Base-by-base conservation (phyloP, 2,888 invertebrate species). In the Anthrax anthrax region DNA sequence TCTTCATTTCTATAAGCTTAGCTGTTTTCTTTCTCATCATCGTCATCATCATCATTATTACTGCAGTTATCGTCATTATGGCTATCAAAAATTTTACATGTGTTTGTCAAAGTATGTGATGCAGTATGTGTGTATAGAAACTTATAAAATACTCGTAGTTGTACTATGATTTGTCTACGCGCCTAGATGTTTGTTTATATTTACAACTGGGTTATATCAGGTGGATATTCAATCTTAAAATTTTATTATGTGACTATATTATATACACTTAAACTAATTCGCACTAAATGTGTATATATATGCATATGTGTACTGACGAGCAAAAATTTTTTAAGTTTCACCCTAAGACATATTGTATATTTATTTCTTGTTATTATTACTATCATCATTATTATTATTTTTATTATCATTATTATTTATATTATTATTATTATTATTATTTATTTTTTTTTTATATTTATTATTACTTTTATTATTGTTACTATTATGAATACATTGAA, bases 31-130 rank as follows among this genome's bases (percentile, higher is more conserved):
- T 32, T 12, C 8, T 32, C 29, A 32, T 12, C 12, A 32, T 32
- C 29, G 12, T 32, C 12, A 32, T 32, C 29, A 32, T 32, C 29
- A 32, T 12, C 12, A 32, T 32, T 12, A 32, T 32, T 32, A 32
- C 29, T 12, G 13, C 12, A 18, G 40, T 45, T 40, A 45, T 45
- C 45, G 37, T 44, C 44, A 39, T 40, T 44, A 45, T 39, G 39
- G 39, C 40, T 19, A 40, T 39, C 23, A 37, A 17, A 16, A 17
- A 8, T 17, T 17, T 16, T 23, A 23, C 13, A 23, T 8, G 23
- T 23, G 8, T 23, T 23, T 8, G 8, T n/a, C 23, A 6, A 23
- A 6, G 23, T 23, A 23, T 23, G 23, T 23, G 8, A n/a, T n/a
- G n/a, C n/a, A 6, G 23, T 23, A 23, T 23, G 23, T 23, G 8